Evolutionary conservation across 2,113 vertebrate species (phyloP).

Genomic region (Dunckerocampus dactyliophorus): DNA sequence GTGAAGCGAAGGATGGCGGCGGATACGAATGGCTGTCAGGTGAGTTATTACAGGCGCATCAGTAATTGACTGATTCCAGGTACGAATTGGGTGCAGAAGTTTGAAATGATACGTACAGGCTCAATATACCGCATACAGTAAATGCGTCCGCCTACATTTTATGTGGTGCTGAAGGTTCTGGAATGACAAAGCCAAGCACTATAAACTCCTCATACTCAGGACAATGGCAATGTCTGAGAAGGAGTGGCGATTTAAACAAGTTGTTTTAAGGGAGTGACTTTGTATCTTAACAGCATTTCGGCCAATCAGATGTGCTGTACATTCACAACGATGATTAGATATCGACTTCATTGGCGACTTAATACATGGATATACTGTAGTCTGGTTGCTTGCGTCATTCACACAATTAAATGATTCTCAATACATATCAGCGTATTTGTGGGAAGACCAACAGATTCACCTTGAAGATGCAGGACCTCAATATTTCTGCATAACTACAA

Average conservation of each 20-base stretch:
- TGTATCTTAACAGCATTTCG: conserved; percentile 23
- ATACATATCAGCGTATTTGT: not conserved
- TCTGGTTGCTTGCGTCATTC: conserved; percentile 13
- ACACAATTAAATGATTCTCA: not conserved
- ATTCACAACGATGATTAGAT: conserved; percentile 27
- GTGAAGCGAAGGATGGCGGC: not conserved
- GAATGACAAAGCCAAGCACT: too few species aligned
- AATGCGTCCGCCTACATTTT: too few species aligned
- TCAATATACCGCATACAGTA: too few species aligned
- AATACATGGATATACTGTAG: conserved; percentile 7
- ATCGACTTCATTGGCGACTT: conserved; percentile 4
- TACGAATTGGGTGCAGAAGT: too few species aligned
- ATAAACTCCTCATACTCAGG: too few species aligned
- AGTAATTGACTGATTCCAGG: too few species aligned
- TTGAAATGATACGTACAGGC: too few species aligned
- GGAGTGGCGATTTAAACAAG: not conserved
- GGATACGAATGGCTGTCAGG: not conserved
- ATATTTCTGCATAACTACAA: not conserved
- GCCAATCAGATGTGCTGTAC: conserved; percentile 18
- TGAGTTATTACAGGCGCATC: not conserved
- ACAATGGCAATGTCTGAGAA: too few species aligned
- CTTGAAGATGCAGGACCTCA: not conserved
- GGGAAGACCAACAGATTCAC: not conserved
- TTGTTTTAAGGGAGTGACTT: conserved; percentile 58
- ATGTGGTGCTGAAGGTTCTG: too few species aligned